A percentile compares a stretch with the other conserved stretches of the same genome.
These are phyloP conservation scores for Coecobrya sp. DNA, from an alignment of 2,888 invertebrate species.

Conservation along the genomic window DNA sequence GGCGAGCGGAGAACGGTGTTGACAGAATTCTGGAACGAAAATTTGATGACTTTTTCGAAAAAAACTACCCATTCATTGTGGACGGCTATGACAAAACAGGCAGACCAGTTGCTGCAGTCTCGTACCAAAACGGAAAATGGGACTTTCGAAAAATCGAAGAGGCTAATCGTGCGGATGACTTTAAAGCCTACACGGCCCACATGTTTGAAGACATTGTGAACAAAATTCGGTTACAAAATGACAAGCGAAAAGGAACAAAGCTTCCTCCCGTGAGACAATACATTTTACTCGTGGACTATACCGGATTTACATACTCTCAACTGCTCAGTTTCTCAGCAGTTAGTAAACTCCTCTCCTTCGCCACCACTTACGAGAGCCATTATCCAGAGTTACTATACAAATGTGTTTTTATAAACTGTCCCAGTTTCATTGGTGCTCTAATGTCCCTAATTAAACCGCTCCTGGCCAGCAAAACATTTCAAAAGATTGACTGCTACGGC, in stretches of 20 bases:
- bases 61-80: slow-evolving; percentile 33
- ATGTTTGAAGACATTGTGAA: slow-evolving; percentile 66
- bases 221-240: slow-evolving; percentile 50
- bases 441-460: slow-evolving; percentile 65
- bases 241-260: slow-evolving; percentile 17
- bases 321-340: slow-evolving; percentile 54
- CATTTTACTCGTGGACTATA: slow-evolving; percentile 62
- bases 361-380: slow-evolving; percentile 52
- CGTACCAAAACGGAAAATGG: slow-evolving; percentile 64
- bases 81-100: slow-evolving; percentile 60
- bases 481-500: slow-evolving; percentile 74
- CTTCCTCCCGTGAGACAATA: slow-evolving; percentile 59
- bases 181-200: slow-evolving; percentile 57
- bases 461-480: slow-evolving; percentile 63
- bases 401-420: slow-evolving; percentile 74
- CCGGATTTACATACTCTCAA: slow-evolving; percentile 63
- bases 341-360: slow-evolving; percentile 35
- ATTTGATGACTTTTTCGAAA: slow-evolving; percentile 61
- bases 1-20: slow-evolving; percentile 62
- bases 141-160: slow-evolving; percentile 66
- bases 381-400: slow-evolving; percentile 68
- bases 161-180: slow-evolving; percentile 42
- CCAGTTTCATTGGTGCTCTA: slow-evolving; percentile 60
- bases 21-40: slow-evolving; percentile 55
- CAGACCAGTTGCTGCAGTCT: slow-evolving; percentile 37